Base-by-base conservation (phyloP, 1,140 invertebrate species). In the Lordiphosa mommai region DNA sequence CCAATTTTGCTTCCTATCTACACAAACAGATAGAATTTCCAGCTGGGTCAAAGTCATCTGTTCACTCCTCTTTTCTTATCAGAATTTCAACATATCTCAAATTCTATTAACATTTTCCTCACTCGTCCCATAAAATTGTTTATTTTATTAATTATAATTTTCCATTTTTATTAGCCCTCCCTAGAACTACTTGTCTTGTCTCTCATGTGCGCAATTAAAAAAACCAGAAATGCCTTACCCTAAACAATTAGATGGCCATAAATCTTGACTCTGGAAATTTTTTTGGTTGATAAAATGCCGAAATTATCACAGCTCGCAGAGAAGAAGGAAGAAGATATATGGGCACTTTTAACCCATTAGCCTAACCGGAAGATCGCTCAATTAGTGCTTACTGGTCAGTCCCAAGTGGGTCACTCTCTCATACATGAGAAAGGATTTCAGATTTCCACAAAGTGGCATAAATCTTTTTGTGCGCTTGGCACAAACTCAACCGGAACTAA, bases 211-310 rank as follows among this genome's bases (percentile, higher is more conserved):
- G 17, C 20, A 48, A 49, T 10, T 20, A 52, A 17, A 23, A 10
- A 64, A 32, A 59, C 55, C 61, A 33, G n/a, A 51, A 47, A 34
- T 40, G 33, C 33, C 47, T 27, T 40, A 32, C 33, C 30, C 49
- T 50, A 27, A 36, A 27, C 38, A 72, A 79, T 82, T 67, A 49
- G 55, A 76, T 27, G 43, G 17, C 32, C 50, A 76, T 84, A 82
- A 82, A 82, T 82, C 76, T n/a, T n/a, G n/a, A n/a, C n/a, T n/a
- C n/a, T n/a, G n/a, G n/a, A n/a, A n/a, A n/a, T n/a, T n/a, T n/a
- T n/a, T 77, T 84, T 84, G 77, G 77, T 84, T 77, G 66, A 76
- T 85, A 84, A 84, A 84, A 72, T 80, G 53, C 66, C 74, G 36
- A 74, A 80, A 80, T 74, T 80, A 74, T 82, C 76, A 27, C 70